Evolutionary conservation across 2,888 invertebrate genomes (phyloP).

Genomic region (Magallana nippona): DNA sequence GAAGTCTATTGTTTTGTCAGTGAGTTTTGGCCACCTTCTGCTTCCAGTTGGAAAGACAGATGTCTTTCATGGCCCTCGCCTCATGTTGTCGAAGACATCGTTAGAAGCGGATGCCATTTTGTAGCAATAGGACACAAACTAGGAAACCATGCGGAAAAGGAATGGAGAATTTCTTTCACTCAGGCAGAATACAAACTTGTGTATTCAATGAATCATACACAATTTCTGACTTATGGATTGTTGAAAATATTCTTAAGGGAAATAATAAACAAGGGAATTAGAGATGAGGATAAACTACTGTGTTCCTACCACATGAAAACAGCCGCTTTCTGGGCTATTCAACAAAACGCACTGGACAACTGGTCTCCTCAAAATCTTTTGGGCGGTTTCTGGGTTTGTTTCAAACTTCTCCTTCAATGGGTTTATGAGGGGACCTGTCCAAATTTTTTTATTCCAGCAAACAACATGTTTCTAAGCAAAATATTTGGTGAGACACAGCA

Average conservation of each 20-base stretch:
- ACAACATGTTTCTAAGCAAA: slow-evolving; percentile 28
- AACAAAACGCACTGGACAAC: no score
- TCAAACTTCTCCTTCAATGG: background rate
- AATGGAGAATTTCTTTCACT: slow-evolving; percentile 30
- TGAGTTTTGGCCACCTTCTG: background rate
- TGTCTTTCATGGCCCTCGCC: background rate
- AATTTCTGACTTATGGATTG: slow-evolving; percentile 15
- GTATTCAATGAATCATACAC: background rate
- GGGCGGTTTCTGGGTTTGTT: background rate
- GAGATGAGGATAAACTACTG: background rate
- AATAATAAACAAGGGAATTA: background rate
- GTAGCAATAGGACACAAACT: slow-evolving; percentile 28
- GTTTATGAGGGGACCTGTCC: slow-evolving; percentile 20
- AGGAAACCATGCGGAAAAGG: background rate
- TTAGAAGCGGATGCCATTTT: slow-evolving; percentile 16
- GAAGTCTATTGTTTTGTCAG: background rate
- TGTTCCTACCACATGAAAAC: slow-evolving; percentile 27
- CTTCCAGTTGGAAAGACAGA: background rate
- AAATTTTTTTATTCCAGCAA: slow-evolving; percentile 32
- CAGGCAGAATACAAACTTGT: slow-evolving; percentile 19
- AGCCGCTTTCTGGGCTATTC: slow-evolving; percentile 9
- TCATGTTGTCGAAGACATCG: background rate
- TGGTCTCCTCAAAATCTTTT: background rate
- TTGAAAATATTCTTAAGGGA: slow-evolving; percentile 26
- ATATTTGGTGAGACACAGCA: background rate